Evolutionary conservation across 2,113 vertebrate species (phyloP).

Genomic region (Oxygymnocypris stewartii): DNA sequence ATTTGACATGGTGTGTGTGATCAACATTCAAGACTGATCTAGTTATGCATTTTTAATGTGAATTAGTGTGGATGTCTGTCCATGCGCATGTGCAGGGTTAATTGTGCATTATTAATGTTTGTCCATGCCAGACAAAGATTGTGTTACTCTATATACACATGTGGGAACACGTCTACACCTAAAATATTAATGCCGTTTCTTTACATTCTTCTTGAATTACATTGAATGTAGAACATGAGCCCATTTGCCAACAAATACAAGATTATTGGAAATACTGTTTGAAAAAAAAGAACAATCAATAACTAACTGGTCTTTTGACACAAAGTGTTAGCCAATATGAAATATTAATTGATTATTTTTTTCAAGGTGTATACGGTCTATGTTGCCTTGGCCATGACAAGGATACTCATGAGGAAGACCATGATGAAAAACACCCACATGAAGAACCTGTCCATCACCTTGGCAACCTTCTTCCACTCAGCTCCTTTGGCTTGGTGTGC

Average conservation of each 20-base stretch:
- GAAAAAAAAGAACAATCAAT: background rate
- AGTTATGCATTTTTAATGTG: constrained; percentile 16
- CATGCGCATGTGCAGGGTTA: constrained; percentile 18
- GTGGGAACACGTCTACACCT: constrained; percentile 31
- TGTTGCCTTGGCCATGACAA: constrained; percentile 89
- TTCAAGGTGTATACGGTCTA: constrained; percentile 60
- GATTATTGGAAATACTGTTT: background rate
- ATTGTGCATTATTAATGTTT: constrained; percentile 54
- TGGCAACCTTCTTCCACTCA: constrained; percentile 97
- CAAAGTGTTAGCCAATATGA: background rate
- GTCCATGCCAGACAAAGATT: constrained; percentile 43
- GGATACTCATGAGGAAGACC: constrained; percentile 96
- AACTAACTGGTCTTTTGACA: background rate
- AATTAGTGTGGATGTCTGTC: background rate
- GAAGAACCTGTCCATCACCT: constrained; percentile 98
- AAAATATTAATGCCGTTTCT: constrained; percentile 31
- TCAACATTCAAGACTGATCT: background rate
- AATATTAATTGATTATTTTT: background rate
- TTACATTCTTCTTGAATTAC: constrained; percentile 2
- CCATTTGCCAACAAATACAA: constrained; percentile 2
- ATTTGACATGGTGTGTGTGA: background rate
- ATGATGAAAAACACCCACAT: constrained; percentile 98
- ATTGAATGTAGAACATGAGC: background rate
- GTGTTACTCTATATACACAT: constrained; percentile 44
- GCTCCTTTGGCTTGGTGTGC: constrained; percentile 85